A percentile compares a stretch with the other conserved stretches of the same genome.
Evolutionary conservation across 1,140 invertebrate genomes (phyloP).

Genomic region (Elymnias hypermnestra): DNA sequence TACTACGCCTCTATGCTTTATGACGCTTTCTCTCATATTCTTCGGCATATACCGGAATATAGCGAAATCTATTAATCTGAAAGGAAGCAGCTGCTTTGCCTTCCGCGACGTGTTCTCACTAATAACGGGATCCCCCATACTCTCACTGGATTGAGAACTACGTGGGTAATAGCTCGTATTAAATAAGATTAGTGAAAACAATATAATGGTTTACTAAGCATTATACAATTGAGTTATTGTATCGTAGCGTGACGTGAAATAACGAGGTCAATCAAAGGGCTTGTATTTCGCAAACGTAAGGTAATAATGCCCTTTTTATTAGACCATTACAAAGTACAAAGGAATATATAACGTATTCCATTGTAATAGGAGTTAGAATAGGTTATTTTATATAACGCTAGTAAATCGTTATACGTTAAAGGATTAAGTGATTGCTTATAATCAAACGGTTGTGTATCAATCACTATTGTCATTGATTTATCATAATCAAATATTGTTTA

Average conservation of each 20-base stretch:
- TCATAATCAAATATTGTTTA: conserved; percentile 13
- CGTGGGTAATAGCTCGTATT: too few relatives aligned
- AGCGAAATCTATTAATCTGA: too few relatives aligned
- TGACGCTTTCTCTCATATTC: too few relatives aligned
- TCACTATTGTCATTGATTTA: conserved; percentile 2
- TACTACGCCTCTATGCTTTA: too few relatives aligned
- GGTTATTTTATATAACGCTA: neutral
- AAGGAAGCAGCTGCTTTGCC: too few relatives aligned
- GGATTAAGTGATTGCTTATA: conserved; percentile 11
- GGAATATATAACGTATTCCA: neutral
- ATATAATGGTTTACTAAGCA: too few relatives aligned
- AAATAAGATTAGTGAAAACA: too few relatives aligned
- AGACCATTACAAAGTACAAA: neutral
- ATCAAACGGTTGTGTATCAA: conserved; percentile 3
- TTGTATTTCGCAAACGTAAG: conserved; percentile 16
- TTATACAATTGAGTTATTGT: too few relatives aligned
- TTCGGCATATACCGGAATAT: too few relatives aligned
- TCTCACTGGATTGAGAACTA: too few relatives aligned
- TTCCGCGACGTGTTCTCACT: too few relatives aligned
- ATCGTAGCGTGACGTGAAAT: conserved; percentile 10
- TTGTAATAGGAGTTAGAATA: conserved; percentile 1
- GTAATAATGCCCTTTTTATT: conserved; percentile 13
- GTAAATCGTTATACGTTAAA: conserved; percentile 4
- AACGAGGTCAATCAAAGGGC: conserved; percentile 15
- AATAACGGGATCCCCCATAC: too few relatives aligned